phyloP scores from a whole-genome alignment of 2,113 vertebrate species.

The Monarcha castaneiventris region DNA sequence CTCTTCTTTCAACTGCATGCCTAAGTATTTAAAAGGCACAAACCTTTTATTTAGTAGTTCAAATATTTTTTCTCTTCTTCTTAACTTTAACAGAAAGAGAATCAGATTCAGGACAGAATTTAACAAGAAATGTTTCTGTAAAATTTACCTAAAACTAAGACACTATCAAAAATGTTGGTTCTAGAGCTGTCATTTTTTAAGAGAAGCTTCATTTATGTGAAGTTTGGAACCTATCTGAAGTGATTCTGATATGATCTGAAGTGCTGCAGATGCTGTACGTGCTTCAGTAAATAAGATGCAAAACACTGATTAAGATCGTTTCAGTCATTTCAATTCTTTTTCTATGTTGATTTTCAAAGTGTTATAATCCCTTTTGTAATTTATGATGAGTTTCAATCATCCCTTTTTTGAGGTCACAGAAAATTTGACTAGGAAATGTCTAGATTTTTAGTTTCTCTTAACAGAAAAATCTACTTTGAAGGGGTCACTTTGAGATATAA shows the following conservation, averaged over 20 bases:
- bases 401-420: background rate
- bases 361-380: conserved; percentile 20
- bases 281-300: conserved; percentile 37
- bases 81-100: background rate
- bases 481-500: background rate
- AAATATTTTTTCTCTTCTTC: background rate
- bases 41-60: background rate
- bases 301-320: conserved; percentile 9
- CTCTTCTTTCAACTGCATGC: background rate
- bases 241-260: conserved; percentile 15
- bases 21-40: background rate
- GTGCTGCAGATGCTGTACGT: background rate
- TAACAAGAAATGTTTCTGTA: background rate
- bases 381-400: conserved; percentile 23
- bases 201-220: conserved; percentile 10
- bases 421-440: background rate
- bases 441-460: background rate
- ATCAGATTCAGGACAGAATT: background rate
- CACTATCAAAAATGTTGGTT: background rate
- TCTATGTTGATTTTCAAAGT: conserved; percentile 22
- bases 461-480: conserved; percentile 1
- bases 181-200: background rate
- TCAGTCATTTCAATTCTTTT: conserved; percentile 14
- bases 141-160: background rate
- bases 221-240: background rate